Evolutionary conservation across 53 echinoderm and acorn worm genomes (phyloP).

Genomic region (Temnopleurus reevesii): DNA sequence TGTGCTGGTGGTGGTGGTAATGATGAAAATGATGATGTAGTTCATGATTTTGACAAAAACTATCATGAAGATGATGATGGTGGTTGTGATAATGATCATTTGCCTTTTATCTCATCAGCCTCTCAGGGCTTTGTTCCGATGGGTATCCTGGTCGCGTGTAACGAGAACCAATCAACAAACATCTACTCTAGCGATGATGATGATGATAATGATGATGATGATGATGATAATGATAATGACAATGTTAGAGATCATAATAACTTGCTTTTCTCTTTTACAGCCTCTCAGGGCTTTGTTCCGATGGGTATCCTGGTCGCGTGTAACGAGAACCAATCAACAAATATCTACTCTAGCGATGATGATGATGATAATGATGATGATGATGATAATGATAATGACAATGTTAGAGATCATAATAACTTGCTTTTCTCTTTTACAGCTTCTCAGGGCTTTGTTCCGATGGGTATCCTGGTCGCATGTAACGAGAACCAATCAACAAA

Average conservation of each 20-base stretch:
- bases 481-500: not conserved
- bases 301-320: conserved; percentile 32
- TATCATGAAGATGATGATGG: too few relatives aligned
- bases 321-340: conserved; percentile 22
- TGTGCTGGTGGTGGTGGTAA: too few relatives aligned
- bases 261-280: too few relatives aligned
- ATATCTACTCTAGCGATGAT: not conserved
- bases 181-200: conserved; percentile 39
- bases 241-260: conserved; percentile 32
- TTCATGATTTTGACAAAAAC: too few relatives aligned
- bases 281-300: conserved; percentile 64
- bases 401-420: too few relatives aligned
- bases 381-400: too few relatives aligned
- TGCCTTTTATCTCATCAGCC: conserved; percentile 55
- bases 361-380: too few relatives aligned
- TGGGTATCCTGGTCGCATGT: conserved; percentile 37
- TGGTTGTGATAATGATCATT: too few relatives aligned
- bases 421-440: too few relatives aligned
- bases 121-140: conserved; percentile 64
- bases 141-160: conserved; percentile 42
- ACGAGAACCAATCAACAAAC: not conserved
- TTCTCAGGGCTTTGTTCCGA: conserved; percentile 63
- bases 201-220: conserved; percentile 48
- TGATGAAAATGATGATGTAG: too few relatives aligned
- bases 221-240: conserved; percentile 43